Evolutionary conservation across 2,113 vertebrate species (phyloP).

Genomic region (Eira barbara): DNA sequence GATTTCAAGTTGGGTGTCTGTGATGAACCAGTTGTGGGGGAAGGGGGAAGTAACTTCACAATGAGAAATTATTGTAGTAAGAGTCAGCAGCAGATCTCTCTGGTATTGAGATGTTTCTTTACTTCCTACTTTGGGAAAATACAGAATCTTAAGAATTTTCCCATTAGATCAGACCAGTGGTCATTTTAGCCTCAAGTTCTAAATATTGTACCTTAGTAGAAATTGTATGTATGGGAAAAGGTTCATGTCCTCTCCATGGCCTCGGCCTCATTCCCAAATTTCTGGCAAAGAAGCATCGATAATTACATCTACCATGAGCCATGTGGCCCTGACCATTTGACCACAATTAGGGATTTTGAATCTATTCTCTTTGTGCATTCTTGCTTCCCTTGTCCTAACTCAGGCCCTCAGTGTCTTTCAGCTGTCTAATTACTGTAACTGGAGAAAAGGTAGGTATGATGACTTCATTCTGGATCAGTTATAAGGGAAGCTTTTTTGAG

Average conservation of each 20-base stretch:
- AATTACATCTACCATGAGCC: background rate
- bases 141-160: background rate
- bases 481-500: background rate
- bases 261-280: background rate
- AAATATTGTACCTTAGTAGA: background rate
- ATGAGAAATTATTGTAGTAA: constrained; percentile 37
- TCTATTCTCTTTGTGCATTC: background rate
- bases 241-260: background rate
- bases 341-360: background rate
- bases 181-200: background rate
- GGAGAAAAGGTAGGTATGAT: background rate
- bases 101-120: constrained; percentile 14
- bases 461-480: background rate
- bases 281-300: background rate
- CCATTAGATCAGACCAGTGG: background rate
- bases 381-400: background rate
- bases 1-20: constrained; percentile 38
- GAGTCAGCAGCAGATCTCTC: background rate
- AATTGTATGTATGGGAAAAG: background rate
- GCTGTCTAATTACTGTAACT: background rate
- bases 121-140: constrained; percentile 4
- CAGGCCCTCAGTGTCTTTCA: background rate
- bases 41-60: background rate
- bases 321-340: background rate
- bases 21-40: background rate